These are phyloP conservation scores for Buathra laborator DNA, from an alignment of 2,888 invertebrate species.

Conservation along the genomic window DNA sequence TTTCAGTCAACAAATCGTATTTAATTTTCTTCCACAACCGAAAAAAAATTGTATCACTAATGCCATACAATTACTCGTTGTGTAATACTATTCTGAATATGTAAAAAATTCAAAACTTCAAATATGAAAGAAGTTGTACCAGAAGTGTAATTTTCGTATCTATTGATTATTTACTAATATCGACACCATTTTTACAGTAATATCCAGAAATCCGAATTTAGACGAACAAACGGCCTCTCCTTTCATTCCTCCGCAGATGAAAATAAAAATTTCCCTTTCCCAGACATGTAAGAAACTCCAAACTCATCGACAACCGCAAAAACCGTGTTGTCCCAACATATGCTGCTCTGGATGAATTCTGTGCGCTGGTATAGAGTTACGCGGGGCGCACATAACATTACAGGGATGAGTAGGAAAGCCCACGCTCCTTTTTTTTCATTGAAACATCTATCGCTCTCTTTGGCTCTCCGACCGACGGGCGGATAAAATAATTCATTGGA, in stretches of 20 bases:
- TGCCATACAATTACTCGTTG: too few species aligned
- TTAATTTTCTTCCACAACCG: too few species aligned
- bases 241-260: background rate
- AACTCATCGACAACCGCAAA: constrained; percentile 5
- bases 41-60: too few species aligned
- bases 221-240: background rate
- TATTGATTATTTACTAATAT: too few species aligned
- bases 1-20: too few species aligned
- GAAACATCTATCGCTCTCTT: constrained; percentile 5
- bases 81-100: too few species aligned
- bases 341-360: constrained; percentile 30
- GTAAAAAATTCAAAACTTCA: too few species aligned
- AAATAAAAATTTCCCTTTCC: constrained; percentile 17
- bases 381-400: constrained; percentile 37
- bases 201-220: background rate
- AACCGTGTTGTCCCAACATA: constrained; percentile 31
- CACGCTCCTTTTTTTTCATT: constrained; percentile 27
- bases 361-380: constrained; percentile 74
- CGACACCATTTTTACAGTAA: background rate
- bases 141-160: too few species aligned
- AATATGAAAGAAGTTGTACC: too few species aligned
- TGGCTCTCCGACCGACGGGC: background rate
- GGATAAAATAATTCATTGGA: constrained; percentile 35
- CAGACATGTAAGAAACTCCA: constrained; percentile 56
- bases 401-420: constrained; percentile 16